phyloP scores from a whole-genome alignment of 2,888 invertebrate genomes.

The Smittia sp. region DNA sequence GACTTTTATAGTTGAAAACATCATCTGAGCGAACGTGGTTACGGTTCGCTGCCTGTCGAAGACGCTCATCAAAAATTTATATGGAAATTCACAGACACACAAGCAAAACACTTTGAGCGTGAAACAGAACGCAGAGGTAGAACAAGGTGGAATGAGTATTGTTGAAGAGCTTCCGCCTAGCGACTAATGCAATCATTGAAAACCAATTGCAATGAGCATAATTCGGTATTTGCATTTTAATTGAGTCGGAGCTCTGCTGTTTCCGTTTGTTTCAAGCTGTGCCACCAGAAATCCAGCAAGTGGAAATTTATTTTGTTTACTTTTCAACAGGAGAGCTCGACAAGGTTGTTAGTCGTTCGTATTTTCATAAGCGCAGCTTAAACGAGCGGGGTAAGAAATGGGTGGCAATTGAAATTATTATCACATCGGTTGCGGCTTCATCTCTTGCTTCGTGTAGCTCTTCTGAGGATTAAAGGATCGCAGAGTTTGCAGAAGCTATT shows the following conservation, averaged over 20 bases:
- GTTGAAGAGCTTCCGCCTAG: background rate
- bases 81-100: background rate
- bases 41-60: background rate
- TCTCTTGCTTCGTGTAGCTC: no score
- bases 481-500: no score
- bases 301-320: no score
- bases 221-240: background rate
- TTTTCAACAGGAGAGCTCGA: background rate
- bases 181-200: background rate
- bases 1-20: no score
- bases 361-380: no score
- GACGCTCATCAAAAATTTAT: conserved; percentile 12
- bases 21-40: background rate
- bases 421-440: no score
- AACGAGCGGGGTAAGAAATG: no score
- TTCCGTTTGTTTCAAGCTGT: background rate
- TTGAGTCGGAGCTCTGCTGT: background rate
- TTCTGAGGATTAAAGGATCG: no score
- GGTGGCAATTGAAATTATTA: no score
- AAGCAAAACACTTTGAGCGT: conserved; percentile 19
- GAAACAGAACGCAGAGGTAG: conserved; percentile 14
- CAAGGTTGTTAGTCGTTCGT: no score
- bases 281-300: background rate
- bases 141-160: background rate
- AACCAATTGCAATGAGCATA: background rate